A percentile compares a stretch with the other conserved stretches of the same genome.
Conservation (phyloP, 2,888 invertebrate genomes). For the Scrobipalpa atriplicella region DNA sequence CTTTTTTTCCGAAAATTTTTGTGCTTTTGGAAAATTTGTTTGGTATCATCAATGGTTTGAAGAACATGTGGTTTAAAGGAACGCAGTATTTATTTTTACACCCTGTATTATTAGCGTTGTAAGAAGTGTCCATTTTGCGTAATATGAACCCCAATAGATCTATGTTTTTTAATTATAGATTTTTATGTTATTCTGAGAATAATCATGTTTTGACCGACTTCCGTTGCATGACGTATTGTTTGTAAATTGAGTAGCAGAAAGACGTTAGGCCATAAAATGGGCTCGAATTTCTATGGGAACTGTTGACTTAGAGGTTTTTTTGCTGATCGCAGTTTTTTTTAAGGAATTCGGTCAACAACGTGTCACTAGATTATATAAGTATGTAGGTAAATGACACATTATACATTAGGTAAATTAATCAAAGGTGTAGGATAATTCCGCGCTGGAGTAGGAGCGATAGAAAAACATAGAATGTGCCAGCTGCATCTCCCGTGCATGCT, state of each 20-base stretch:
- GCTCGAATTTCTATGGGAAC: constrained; percentile 13
- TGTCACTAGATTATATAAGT: too few species aligned
- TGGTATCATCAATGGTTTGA: too few species aligned
- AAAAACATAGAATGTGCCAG: too few species aligned
- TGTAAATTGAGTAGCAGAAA: neutral
- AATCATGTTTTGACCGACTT: constrained; percentile 17
- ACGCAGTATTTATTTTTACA: too few species aligned
- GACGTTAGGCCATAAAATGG: neutral
- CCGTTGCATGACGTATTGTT: constrained; percentile 4
- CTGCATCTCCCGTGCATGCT: too few species aligned
- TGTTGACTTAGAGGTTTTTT: constrained; percentile 2
- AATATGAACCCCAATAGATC: constrained; percentile 42
- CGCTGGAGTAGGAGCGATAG: too few species aligned
- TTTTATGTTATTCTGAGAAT: constrained; percentile 14
- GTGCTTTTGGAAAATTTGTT: too few species aligned
- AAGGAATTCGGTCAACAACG: neutral
- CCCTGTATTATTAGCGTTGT: neutral
- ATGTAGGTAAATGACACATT: neutral
- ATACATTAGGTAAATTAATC: too few species aligned
- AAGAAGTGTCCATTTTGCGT: constrained; percentile 42
- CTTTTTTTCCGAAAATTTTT: too few species aligned
- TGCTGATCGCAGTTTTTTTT: neutral
- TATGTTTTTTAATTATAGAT: neutral
- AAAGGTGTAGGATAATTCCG: too few species aligned
- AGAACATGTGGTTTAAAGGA: too few species aligned